Conservation (phyloP, 2,888 invertebrate species). For the Pheosia gnoma region DNA sequence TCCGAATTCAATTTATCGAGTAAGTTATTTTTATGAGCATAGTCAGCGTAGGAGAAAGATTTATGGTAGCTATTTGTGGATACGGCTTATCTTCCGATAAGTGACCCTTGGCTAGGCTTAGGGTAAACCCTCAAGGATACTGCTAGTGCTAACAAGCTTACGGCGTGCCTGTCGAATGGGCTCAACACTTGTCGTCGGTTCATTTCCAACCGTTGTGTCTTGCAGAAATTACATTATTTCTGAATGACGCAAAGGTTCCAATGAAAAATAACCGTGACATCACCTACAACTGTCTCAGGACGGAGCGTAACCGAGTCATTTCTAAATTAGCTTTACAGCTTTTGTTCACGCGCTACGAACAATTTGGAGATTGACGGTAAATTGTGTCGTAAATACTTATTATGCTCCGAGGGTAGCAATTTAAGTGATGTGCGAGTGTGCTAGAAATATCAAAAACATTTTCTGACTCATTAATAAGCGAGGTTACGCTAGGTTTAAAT, state of each 20-base stretch:
- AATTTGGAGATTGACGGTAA: slow-evolving; percentile 14
- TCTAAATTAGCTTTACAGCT: slow-evolving; percentile 43
- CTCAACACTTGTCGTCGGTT: background rate
- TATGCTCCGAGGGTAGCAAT: background rate
- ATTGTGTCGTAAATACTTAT: slow-evolving; percentile 5
- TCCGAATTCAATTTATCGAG: slow-evolving; percentile 54
- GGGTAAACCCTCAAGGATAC: slow-evolving; percentile 2
- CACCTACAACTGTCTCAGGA: slow-evolving; percentile 29
- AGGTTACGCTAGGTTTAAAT: no score
- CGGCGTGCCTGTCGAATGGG: background rate
- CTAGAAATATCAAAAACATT: no score
- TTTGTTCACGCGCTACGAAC: slow-evolving; percentile 38
- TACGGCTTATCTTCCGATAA: slow-evolving; percentile 28
- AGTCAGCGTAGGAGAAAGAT: slow-evolving; percentile 40
- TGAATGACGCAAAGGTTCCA: slow-evolving; percentile 14
- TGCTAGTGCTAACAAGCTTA: slow-evolving; percentile 2
- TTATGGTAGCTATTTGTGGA: slow-evolving; percentile 38
- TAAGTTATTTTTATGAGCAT: slow-evolving; percentile 48
- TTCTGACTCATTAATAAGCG: no score
- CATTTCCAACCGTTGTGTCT: background rate
- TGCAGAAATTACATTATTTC: background rate
- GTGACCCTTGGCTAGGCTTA: slow-evolving; percentile 22
- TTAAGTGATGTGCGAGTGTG: background rate
- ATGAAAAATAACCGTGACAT: slow-evolving; percentile 35
- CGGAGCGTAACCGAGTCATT: slow-evolving; percentile 41